Evolutionary conservation across 1,140 invertebrate species (phyloP).

Genomic region (Asobara japonica): DNA sequence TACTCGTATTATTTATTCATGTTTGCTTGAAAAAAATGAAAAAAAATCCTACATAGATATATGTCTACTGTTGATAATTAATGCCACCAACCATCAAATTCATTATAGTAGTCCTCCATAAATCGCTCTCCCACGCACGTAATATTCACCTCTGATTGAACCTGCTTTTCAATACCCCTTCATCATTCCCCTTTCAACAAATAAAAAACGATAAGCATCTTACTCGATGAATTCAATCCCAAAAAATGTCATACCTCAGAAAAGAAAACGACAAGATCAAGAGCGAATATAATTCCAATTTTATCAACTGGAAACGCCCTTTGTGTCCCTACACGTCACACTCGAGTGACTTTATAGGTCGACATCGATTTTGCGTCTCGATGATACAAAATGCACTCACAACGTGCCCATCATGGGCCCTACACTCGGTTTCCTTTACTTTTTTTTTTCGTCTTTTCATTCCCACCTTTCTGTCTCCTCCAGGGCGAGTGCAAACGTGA

Average conservation of each 20-base stretch:
- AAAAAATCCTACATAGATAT: no score
- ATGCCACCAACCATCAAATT: neutral
- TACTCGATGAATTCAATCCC: slow-evolving; percentile 7
- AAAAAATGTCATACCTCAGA: neutral
- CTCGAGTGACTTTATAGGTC: slow-evolving; percentile 47
- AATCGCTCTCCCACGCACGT: slow-evolving; percentile 59
- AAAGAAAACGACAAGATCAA: slow-evolving; percentile 16
- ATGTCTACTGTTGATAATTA: no score
- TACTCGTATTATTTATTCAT: no score
- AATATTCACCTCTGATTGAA: slow-evolving; percentile 45
- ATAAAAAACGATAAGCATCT: slow-evolving; percentile 36
- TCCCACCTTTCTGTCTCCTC: neutral
- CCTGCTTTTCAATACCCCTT: slow-evolving; percentile 43
- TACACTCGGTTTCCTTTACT: neutral
- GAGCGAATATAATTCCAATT: slow-evolving; percentile 48
- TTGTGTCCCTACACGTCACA: slow-evolving; percentile 42
- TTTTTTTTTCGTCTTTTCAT: neutral
- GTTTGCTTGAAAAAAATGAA: no score
- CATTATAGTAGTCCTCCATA: neutral
- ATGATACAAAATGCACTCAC: slow-evolving; percentile 13
- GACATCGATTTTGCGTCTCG: slow-evolving; percentile 27
- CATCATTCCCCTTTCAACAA: neutral
- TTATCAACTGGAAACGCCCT: slow-evolving; percentile 45
- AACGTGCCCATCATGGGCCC: neutral
- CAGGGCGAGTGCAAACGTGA: slow-evolving; percentile 35